Base-by-base conservation (phyloP, 2,113 vertebrate genomes). In the Strigops habroptila region DNA sequence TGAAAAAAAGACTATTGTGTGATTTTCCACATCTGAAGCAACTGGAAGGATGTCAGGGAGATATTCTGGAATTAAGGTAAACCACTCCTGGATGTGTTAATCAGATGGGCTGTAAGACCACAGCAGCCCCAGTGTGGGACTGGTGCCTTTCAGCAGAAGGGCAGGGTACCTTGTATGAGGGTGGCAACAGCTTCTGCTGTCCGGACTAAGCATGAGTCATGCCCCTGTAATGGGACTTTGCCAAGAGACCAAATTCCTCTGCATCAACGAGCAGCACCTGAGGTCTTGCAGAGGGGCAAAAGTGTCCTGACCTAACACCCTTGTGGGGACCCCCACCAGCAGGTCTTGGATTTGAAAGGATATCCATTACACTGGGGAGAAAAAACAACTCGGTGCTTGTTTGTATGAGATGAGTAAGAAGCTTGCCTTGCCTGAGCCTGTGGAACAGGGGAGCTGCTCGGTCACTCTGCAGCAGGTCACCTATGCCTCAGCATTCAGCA, bases 21-120 rank as follows among this genome's bases (percentile, higher is more conserved):
- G 33, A 73, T 69, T 73, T 82, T 77, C 82, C 63, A 86, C 19
- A 76, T 65, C 75, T 80, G 63, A 90, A 82, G 44, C 53, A 94
- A 82, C 27, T 28, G 14, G 25, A 82, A 31, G 27, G 27, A 33
- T 1, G 1, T 53, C 51, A 79, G 31, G 51, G 53, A 88, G 55
- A n/a, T 91, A 68, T 27, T 65, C 39, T 51, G 53, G 14, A 69
- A n/a, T 82, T 49, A 60, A 69, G 78, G 53, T 44, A 88, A 87
- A 62, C 11, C 31, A 67, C 15, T 53, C 73, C 22, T 78, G 60
- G 33, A n/a, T 43, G 55, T 25, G 51, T 69, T 44, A 60, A 51
- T 79, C 51, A 60, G 70, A 63, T 48, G 67, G 82, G 70, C 52
- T 79, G n/a, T 8, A 39, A 43, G 30, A 63, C 7, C 9, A 3